Percentiles rank a stretch among this genome's conserved stretches.
These are phyloP conservation scores for Drosophila asahinai DNA, from an alignment of 1,140 invertebrate species.

Conservation along the genomic window DNA sequence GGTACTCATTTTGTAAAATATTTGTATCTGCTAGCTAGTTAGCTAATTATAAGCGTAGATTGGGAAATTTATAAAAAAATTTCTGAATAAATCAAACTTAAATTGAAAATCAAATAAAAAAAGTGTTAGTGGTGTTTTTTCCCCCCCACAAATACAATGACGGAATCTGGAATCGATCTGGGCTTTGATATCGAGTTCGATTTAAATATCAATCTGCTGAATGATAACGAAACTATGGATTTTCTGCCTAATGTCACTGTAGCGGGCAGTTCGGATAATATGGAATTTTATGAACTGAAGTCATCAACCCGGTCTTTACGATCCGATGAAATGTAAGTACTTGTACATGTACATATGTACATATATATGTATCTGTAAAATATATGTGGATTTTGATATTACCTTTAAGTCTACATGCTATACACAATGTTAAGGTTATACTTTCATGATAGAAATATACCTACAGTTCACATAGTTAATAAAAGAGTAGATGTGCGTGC, in stretches of 20 bases:
- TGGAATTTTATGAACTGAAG: conserved; percentile 43
- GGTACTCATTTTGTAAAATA: conserved; percentile 1
- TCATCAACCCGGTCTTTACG: conserved; percentile 40
- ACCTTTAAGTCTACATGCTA: neutral
- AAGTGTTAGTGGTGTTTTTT: neutral
- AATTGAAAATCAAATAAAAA: conserved; percentile 12
- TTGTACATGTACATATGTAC: neutral
- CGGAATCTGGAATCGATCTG: conserved; percentile 41
- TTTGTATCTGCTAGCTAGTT: neutral
- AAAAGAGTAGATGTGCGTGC: neutral
- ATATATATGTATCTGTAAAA: neutral
- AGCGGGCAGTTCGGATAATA: conserved; percentile 36
- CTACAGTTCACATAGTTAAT: neutral
- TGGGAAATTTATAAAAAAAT: neutral
- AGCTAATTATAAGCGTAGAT: conserved; percentile 5
- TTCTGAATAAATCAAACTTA: neutral
- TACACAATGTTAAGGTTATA: neutral
- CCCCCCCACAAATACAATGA: conserved; percentile 11
- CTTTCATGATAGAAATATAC: neutral
- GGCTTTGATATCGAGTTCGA: conserved; percentile 48
- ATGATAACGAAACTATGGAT: conserved; percentile 43
- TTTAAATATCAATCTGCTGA: conserved; percentile 36
- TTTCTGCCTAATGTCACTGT: conserved; percentile 31
- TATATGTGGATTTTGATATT: neutral
- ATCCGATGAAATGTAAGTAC: conserved; percentile 39